Percentiles rank a stretch among this genome's conserved stretches.
Evolutionary conservation across 2,113 vertebrate genomes (phyloP).

Genomic region (Formicarius rufipectus): DNA sequence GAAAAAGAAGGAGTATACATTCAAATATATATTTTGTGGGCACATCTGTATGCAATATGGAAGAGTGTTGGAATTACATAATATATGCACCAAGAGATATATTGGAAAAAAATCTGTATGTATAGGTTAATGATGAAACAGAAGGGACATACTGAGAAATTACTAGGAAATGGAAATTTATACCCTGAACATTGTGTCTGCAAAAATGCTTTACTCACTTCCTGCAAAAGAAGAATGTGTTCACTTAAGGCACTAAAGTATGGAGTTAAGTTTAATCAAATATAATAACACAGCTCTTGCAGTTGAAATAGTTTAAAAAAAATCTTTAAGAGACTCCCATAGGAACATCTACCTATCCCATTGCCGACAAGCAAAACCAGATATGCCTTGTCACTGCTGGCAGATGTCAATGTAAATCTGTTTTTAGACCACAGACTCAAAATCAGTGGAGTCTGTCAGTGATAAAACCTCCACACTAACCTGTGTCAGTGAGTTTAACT

Average conservation of each 20-base stretch:
- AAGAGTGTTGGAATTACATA: neutral
- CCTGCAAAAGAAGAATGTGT: neutral
- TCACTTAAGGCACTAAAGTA: neutral
- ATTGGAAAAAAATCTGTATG: neutral
- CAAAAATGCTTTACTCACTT: neutral
- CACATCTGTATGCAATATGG: neutral
- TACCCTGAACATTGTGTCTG: neutral
- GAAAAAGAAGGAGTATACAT: neutral
- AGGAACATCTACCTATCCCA: neutral
- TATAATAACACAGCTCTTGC: neutral
- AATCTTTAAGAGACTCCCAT: neutral
- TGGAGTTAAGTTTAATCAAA: neutral
- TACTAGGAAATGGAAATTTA: neutral
- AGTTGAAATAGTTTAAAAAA: neutral
- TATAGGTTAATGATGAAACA: neutral
- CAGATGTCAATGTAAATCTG: neutral
- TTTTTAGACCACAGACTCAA: neutral
- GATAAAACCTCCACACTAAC: neutral
- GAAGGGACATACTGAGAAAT: neutral
- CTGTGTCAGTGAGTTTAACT: neutral
- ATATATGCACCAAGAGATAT: accelerated
- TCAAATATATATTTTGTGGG: neutral
- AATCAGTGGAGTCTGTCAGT: neutral
- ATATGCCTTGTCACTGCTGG: neutral
- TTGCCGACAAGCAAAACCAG: neutral